Base-by-base conservation (phyloP, 2,113 vertebrate genomes). In the Aspiorhynchus laticeps region DNA sequence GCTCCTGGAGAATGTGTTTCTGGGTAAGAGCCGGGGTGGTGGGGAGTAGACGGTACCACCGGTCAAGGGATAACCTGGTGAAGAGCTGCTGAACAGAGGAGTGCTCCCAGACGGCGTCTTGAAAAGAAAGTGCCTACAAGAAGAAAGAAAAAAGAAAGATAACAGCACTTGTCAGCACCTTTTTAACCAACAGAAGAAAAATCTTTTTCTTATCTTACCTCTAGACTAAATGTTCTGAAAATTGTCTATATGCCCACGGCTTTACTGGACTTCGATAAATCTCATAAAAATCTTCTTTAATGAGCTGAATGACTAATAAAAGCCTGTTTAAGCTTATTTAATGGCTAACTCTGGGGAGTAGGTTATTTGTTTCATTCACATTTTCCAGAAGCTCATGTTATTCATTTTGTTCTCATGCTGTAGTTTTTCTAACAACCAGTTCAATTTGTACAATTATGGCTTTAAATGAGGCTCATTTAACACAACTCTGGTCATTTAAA, bases 101-200 rank as follows among this genome's bases (percentile, higher is more conserved):
- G 97, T 97, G 87, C 96, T 97, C 91, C 97, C 97, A 5, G 97
- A 97, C 19, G 96, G 97, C 21, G 97, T 97, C 93, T 97, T 97
- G 77, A 97, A 97, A 90, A 97, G 96, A 90, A 97, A 97, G 91
- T 97, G 97, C 90, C 97, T 97, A 88, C 17, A 36, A 46, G 33
- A 19, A 61, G 28, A 76, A 71, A 36, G 43, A 59, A 78, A 78
- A 24, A 51, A 51, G 2, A 74, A 48, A 7, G 14, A 26, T 43
- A 75, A n/a, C 10, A 21, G 38, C 24, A n/a, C 9, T n/a, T n/a
- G 8, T 74, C 24, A 43, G 24, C 56, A 61, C 24, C 24, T 10
- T 48, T 43, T 28, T 28, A 76, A 26, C 12, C 41, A 76, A n/a
- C 24, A 76, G 12, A 33, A 24, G 41, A 2, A 31, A 17, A 36